phyloP scores from a whole-genome alignment of 2,113 vertebrate genomes.

The Chinchilla lanigera region DNA sequence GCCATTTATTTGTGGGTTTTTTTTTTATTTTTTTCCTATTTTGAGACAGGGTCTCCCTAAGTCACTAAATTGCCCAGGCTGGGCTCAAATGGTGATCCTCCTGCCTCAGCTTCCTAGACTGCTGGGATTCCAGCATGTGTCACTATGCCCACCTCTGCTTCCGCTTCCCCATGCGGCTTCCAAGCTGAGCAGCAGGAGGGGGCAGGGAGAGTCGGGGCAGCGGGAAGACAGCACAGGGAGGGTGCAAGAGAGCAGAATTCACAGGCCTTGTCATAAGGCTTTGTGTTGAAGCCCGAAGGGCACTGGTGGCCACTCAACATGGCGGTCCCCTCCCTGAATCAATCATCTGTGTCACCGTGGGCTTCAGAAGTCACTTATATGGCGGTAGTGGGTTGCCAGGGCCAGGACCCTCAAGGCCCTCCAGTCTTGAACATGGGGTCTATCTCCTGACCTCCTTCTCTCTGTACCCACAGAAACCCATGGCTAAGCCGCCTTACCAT shows the following conservation, averaged over 20 bases:
- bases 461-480: slow-evolving; percentile 8
- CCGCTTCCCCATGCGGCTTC: fast-evolving
- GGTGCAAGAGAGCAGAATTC: neutral
- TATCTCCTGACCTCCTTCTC: neutral
- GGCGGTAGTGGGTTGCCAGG: neutral
- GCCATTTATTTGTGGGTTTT: neutral
- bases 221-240: neutral
- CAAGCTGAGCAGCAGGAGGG: neutral
- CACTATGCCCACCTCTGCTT: neutral
- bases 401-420: no score
- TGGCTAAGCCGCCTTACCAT: fast-evolving
- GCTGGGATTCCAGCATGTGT: neutral
- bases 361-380: neutral
- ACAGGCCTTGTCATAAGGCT: neutral
- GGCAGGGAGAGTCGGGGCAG: fast-evolving
- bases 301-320: neutral
- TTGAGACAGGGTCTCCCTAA: neutral
- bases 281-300: neutral
- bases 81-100: neutral
- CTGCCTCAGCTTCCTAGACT: neutral
- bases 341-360: neutral
- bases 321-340: neutral
- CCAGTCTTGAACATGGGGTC: neutral
- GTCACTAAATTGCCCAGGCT: neutral
- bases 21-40: neutral